Percentiles rank a stretch among this genome's conserved stretches.
Conservation (phyloP, 2,888 invertebrate genomes). For the Hirtodrosophila histrioides region DNA sequence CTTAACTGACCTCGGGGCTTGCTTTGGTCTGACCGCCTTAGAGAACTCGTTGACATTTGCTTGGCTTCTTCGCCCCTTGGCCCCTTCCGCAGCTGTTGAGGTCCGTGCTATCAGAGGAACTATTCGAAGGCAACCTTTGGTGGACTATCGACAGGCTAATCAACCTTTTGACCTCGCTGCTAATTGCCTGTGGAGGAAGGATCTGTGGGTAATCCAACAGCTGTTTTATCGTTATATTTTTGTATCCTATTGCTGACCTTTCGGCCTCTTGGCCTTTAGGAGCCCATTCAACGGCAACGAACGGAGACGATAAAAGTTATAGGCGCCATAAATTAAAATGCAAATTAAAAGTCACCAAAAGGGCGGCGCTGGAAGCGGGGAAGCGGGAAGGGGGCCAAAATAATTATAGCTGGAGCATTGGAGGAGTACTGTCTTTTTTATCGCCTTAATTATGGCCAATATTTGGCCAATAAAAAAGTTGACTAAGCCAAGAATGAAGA, state of each 20-base stretch:
- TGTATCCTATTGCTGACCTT: conserved; percentile 43
- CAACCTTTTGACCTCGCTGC: conserved; percentile 50
- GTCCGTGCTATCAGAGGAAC: conserved; percentile 1
- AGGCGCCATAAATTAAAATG: conserved; percentile 73
- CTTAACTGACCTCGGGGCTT: conserved; percentile 3
- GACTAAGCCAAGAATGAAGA: conserved; percentile 39
- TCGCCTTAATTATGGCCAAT: conserved; percentile 70
- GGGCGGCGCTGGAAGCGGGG: background rate
- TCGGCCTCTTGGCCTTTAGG: conserved; percentile 39
- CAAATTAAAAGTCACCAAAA: conserved; percentile 64
- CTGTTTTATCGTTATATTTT: conserved; percentile 47
- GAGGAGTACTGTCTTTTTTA: conserved; percentile 40
- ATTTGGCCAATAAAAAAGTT: conserved; percentile 68
- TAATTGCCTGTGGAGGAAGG: conserved; percentile 33
- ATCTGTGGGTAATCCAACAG: conserved; percentile 42
- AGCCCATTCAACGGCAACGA: conserved; percentile 15
- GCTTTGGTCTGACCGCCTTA: conserved; percentile 21
- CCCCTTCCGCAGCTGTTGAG: conserved; percentile 23
- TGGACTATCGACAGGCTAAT: conserved; percentile 35
- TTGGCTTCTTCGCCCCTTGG: background rate
- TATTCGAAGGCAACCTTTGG: conserved; percentile 3
- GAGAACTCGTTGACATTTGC: conserved; percentile 15
- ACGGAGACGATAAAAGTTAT: conserved; percentile 67
- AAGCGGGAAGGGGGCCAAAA: conserved; percentile 18
- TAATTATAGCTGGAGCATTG: conserved; percentile 47